Base-by-base conservation (phyloP, 2,888 invertebrate species). In the Lysandra bellargus region DNA sequence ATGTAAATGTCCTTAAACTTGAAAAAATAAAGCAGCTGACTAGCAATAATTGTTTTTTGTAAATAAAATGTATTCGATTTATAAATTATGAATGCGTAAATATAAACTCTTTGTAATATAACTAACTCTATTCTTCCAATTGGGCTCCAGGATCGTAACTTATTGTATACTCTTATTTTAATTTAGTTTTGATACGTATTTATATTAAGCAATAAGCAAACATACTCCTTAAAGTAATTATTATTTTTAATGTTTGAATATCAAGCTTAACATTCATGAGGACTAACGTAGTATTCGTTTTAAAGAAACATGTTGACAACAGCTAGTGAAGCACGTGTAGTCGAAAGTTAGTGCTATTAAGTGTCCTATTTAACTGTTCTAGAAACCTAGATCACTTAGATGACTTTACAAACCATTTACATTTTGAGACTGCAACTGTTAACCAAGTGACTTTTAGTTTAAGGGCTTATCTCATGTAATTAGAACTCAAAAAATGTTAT, bases 81-180 rank as follows among this genome's bases (percentile, higher is more conserved):
- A 23, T 69, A 69, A 14, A 33, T 33, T 69, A 33, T 37, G 12
- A 69, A 37, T 69, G 33, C 37, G 33, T 61, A 2, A 61, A 61
- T 33, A 57, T 30, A 33, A 57, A 30, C 30, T 14, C 12, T 53
- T 49, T 75, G 49, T 49, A 49, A 30, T 49, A 30, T 17, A 23
- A 75, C 76, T 17, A 23, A 75, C 76, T 57, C 33, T 76, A 76
- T 76, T 76, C 57, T 76, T 76, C 57, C 33, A 57, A 76, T 53
- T 14, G 23, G 33, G 57, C 30, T 57, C 30, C 6, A 4, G 6
- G 17, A 30, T 76, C 33, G 17, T 40, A 73, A 75, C 23, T 75
- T 75, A 53, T 75, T 75, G 23, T 44, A 53, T 64, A 75, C 23
- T 74, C 23, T 23, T 30, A 49, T 75, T 75, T 75, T 49, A 76